Base-by-base conservation (phyloP, 1,140 invertebrate species). In the Rhizoglyphus robini region DNA sequence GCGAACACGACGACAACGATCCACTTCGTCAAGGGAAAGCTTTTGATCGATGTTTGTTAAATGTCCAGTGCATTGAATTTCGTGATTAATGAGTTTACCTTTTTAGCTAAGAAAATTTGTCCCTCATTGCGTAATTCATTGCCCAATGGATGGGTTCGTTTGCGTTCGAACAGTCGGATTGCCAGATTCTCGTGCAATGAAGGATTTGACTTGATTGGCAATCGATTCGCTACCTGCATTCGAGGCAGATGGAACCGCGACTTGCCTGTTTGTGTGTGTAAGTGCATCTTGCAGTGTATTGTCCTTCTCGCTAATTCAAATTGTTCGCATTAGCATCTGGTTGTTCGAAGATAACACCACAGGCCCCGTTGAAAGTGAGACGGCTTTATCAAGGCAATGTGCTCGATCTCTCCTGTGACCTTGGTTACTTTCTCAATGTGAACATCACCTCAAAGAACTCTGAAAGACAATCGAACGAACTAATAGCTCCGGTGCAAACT, bases 221-320 rank as follows among this genome's bases (percentile, higher is more conserved):
- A 82, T 69, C 79, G 75, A 65, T 82, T 81, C 70, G 75, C 82
- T 0, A 82, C 79, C 11, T 86, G 84, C 67, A 68, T 78, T 20
- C 70, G 76, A 30, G 80, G 80, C 2, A 65, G 75, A 4, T 86
- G 83, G 84, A 81, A 83, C 60, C 77, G 77, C 4, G 78, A 78
- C 3, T 68, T 73, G 4, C 83, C 84, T 0, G 76, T 83, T 46
- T 86, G 84, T 74, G 79, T 84, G 68, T 79, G 84, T 86, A 74
- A 83, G 82, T 60, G 15, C 36, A 49, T 49, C 25, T 49, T 49
- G 25, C n/a, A 49, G 25, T 49, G 15, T 11, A 49, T 49, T 23
- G 13, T 4, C 2, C 29, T 51, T 51, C 13, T 51, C 1, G 3
- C 23, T 11, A 5, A 49, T 5, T 49, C 4, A 4, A 49, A 49